Evolutionary conservation across 2,888 invertebrate genomes (phyloP).

Genomic region (Cerastis leucographa): DNA sequence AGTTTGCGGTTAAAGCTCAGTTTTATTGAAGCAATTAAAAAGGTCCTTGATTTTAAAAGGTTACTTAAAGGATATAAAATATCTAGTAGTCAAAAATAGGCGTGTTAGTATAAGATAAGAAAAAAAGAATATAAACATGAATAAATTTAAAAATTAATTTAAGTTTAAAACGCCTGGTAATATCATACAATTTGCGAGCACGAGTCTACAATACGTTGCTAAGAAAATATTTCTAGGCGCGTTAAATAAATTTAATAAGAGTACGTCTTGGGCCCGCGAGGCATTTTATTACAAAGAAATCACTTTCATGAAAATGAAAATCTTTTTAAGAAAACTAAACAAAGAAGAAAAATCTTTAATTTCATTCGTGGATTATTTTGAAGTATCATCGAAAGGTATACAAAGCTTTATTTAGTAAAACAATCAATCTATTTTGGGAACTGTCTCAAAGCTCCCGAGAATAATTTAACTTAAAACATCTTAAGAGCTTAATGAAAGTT

Average conservation of each 20-base stretch:
- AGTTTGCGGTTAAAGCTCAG: background rate
- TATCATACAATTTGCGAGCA: conserved; percentile 15
- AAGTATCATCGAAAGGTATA: background rate
- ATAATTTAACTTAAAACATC: conserved; percentile 22
- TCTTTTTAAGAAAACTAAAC: conserved; percentile 2
- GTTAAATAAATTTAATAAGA: conserved; percentile 32
- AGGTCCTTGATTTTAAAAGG: conserved; percentile 38
- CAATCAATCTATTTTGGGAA: conserved; percentile 23
- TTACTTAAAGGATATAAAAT: conserved; percentile 19
- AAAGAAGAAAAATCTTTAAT: background rate
- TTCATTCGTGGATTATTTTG: conserved; percentile 13
- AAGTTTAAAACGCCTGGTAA: conserved; percentile 29
- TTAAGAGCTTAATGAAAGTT: conserved; percentile 19
- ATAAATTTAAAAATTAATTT: too few relatives aligned
- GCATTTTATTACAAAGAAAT: conserved; percentile 20
- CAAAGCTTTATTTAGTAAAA: background rate
- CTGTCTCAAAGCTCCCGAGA: conserved; percentile 12
- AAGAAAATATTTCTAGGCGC: conserved; percentile 49
- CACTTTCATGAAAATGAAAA: conserved; percentile 17
- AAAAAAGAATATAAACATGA: background rate
- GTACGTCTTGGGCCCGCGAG: background rate
- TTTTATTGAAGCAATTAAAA: conserved; percentile 43
- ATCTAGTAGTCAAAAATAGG: background rate
- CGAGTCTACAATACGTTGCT: conserved; percentile 42
- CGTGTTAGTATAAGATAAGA: background rate